Conservation (phyloP, 2,888 invertebrate species). For the Bhutanitis thaidina region DNA sequence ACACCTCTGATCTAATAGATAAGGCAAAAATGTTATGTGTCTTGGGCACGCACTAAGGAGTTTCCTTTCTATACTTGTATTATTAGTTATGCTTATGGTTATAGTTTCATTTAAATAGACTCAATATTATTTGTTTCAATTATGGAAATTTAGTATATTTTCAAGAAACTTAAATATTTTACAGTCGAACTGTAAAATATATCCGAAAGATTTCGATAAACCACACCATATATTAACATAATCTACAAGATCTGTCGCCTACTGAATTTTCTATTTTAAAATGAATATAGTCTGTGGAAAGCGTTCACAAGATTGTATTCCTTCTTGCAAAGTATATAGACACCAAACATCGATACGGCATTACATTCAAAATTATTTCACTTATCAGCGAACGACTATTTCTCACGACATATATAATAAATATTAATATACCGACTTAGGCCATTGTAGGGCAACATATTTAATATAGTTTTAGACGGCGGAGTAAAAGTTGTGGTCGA, state of each 20-base stretch:
- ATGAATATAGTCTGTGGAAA: constrained; percentile 1
- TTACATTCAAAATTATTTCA: neutral
- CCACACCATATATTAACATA: too few relatives aligned
- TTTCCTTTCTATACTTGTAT: too few relatives aligned
- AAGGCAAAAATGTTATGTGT: too few relatives aligned
- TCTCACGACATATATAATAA: constrained; percentile 7
- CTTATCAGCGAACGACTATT: neutral
- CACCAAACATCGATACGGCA: constrained; percentile 3
- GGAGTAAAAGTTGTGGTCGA: neutral
- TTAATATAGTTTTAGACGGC: neutral
- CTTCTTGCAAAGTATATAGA: neutral
- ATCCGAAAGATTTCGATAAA: too few relatives aligned
- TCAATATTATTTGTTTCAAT: too few relatives aligned
- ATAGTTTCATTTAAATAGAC: too few relatives aligned
- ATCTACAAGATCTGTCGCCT: neutral
- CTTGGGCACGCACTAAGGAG: too few relatives aligned
- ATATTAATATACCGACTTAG: neutral
- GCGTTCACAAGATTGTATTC: constrained; percentile 7
- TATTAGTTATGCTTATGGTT: too few relatives aligned
- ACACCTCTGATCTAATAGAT: too few relatives aligned
- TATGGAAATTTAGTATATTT: too few relatives aligned
- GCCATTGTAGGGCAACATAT: constrained; percentile 2
- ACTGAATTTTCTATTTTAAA: neutral
- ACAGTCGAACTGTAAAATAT: too few relatives aligned
- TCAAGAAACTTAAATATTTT: too few relatives aligned